Evolutionary conservation across 37 sponge, comb jelly and placozoan genomes (phyloP), one percentile per base, ranked within the genome.

Genomic region (Halichondria panicea): DNA sequence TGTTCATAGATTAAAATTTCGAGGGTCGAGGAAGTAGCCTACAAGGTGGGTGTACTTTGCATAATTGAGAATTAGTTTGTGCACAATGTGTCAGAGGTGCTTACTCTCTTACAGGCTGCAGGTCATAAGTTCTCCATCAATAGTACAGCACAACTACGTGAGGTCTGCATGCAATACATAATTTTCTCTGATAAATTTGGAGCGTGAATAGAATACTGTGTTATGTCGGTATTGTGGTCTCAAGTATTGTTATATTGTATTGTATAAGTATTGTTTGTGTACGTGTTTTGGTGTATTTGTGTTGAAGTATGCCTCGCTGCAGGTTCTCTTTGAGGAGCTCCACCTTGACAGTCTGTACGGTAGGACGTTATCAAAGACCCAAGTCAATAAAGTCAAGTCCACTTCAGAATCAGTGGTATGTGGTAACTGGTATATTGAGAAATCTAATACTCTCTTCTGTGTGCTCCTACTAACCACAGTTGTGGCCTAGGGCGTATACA

Each of bases 311-410:
- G 50, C 50, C 9, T 70, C 50, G 22, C 7, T 64, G 2, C 22
- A 92, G 93, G 84, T 94, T 34, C 55, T 94, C 19, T 94, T 78
- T 75, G 86, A 89, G 59, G 90, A 89, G 63, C 81, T 92, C 3
- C 58, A 75, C 15, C 77, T 94, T 7, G 80, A 89, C 41, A 41
- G 75, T 56, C 66, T 76, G 44, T 82, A 84, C 55, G 48, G 63
- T 37, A 73, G 75, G 52, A 67, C 62, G 30, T 68, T 94, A 24
- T 64, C 70, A 43, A 82, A 81, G 62, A 94, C 94, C 1, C 63
- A 74, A 22, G 77, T 79, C 9, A 80, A 80, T 46, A 70, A 68
- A 35, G 66, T 68, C 70, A 89, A 67, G 44, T 89, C 90, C 55
- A 94, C 94, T 4, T 86, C 90, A 75, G 94, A 94, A 63, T 25